These are phyloP conservation scores for Apistogramma diplotaenia DNA, from an alignment of 2,113 vertebrate genomes.

Conservation along the genomic window DNA sequence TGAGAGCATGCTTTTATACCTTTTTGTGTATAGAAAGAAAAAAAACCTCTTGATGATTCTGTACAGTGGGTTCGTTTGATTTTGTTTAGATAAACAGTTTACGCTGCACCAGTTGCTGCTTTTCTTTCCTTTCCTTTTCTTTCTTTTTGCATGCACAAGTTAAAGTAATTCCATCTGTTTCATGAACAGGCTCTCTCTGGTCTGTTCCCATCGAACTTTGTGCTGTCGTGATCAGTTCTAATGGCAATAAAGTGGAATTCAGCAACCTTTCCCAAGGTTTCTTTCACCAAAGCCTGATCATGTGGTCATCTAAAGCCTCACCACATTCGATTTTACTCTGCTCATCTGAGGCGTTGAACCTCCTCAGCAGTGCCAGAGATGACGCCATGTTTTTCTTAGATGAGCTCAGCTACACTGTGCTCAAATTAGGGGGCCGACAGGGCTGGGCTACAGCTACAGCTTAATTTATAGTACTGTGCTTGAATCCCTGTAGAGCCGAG, in stretches of 20 bases:
- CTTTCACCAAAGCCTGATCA: not conserved
- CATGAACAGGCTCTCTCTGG: not conserved
- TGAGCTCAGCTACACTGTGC: not conserved
- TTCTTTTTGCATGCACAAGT: not conserved
- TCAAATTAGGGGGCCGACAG: not conserved
- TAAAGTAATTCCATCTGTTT: not conserved
- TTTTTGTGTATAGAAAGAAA: not conserved
- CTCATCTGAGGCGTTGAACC: not conserved
- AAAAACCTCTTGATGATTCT: not conserved
- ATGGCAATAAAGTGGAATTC: not conserved
- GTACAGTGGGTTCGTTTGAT: not conserved
- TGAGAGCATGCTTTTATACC: not conserved
- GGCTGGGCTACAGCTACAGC: not conserved
- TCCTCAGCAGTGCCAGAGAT: conserved; percentile 11
- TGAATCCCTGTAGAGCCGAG: not conserved
- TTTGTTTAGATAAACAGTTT: not conserved
- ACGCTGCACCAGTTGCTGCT: not conserved
- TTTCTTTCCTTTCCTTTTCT: not conserved
- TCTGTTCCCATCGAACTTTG: not conserved
- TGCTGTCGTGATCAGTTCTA: not conserved
- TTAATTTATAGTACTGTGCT: not conserved
- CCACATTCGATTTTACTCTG: not conserved
- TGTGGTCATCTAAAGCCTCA: not conserved
- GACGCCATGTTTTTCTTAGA: conserved; percentile 35
- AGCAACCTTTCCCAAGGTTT: not conserved